phyloP scores from a whole-genome alignment of 2,888 invertebrate genomes.

The Cataglyphis rosenhaueri region DNA sequence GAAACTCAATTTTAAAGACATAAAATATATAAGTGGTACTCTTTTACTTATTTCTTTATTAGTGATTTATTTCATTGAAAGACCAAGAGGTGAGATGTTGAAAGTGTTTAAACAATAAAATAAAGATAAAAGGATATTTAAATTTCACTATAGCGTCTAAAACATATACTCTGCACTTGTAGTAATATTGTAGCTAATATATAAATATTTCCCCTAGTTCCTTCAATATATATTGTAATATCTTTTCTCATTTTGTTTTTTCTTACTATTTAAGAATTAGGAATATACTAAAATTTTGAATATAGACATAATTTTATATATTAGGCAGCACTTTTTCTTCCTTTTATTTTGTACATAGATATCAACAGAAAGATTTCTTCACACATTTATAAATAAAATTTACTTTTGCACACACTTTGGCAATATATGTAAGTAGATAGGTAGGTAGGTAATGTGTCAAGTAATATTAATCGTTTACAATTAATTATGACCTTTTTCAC shows the following conservation, averaged over 20 bases:
- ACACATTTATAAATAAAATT: conserved; percentile 74
- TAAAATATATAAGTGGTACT: conserved; percentile 68
- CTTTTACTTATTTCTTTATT: conserved; percentile 70
- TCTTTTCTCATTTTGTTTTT: conserved; percentile 66
- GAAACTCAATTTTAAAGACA: conserved; percentile 65
- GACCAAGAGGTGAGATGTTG: conserved; percentile 74
- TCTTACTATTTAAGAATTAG: conserved; percentile 69
- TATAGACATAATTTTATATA: conserved; percentile 76
- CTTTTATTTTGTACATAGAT: conserved; percentile 77
- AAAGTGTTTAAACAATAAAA: conserved; percentile 72
- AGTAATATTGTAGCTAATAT: conserved; percentile 69
- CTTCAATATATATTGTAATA: conserved; percentile 63
- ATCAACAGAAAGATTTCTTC: conserved; percentile 64
- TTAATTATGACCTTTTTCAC: conserved; percentile 54
- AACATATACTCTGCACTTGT: conserved; percentile 73
- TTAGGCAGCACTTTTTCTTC: conserved; percentile 66
- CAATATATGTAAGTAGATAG: conserved; percentile 57
- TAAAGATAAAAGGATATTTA: conserved; percentile 71
- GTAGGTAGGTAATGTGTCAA: conserved; percentile 35
- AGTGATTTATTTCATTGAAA: conserved; percentile 70
- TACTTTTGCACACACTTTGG: conserved; percentile 66
- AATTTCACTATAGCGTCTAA: conserved; percentile 70
- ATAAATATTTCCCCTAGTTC: conserved; percentile 70
- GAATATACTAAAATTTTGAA: conserved; percentile 64
- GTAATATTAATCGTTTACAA: conserved; percentile 52